Base-by-base conservation (phyloP, 2,113 vertebrate species). In the Pelmatolapia mariae region DNA sequence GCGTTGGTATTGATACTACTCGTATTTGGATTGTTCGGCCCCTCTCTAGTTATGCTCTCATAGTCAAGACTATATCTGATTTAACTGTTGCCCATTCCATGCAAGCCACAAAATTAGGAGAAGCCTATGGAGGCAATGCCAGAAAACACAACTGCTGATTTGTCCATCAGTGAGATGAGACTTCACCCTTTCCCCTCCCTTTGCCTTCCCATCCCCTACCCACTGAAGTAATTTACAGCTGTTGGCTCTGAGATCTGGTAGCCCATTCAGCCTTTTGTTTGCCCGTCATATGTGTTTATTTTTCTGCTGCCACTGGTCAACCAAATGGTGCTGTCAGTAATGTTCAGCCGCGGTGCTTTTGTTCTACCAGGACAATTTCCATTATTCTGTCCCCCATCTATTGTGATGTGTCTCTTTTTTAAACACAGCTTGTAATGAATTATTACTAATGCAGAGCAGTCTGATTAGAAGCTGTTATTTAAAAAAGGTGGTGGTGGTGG, bases 301-400 rank as follows among this genome's bases (percentile, higher is more conserved):
- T 81, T 83, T 22, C 80, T 85, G 8, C 79, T 68, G 88, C 66
- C 82, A 83, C 83, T 82, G 50, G 84, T 84, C 90, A 85, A 86
- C 90, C 93, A 95, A 93, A 94, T 94, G 93, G 80, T 91, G 91
- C 93, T 90, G 93, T 93, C 93, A 91, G 83, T 90, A 92, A 88
- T 54, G 85, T 79, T 81, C 84, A 89, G 53, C 71, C 52, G 19
- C 82, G 12, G 1, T 81, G 68, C 83, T 80, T 92, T 90, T 91
- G 89, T 91, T 92, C 66, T 83, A 89, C 79, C 59, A 81, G 80
- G 45, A 15, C 29, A 53, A 73, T 80, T 78, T 85, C 85, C 53
- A 52, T 81, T 87, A 83, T 82, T 57, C 83, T 76, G n/a, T 11
- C 22, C 22, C 12, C 15, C 40, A 68, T 80, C 78, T 54, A 61